Evolutionary conservation across 2,113 vertebrate genomes (phyloP).

Genomic region (Axis porcinus): DNA sequence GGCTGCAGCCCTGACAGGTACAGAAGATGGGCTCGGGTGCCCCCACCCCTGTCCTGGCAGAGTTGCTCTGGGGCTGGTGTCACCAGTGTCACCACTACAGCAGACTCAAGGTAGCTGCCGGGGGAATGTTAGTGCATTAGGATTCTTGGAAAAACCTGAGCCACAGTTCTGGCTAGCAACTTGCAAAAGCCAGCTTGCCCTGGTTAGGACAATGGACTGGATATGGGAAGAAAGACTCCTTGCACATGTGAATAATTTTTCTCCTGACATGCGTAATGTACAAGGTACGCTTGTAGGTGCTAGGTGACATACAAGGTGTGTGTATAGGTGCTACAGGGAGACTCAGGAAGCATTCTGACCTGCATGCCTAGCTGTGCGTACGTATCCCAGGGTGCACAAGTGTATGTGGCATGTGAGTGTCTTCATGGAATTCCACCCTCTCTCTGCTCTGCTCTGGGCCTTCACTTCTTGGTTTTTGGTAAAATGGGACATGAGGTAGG

Average conservation of each 20-base stretch:
- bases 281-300: background rate
- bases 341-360: background rate
- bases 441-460: background rate
- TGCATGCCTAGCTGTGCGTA: background rate
- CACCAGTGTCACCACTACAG: background rate
- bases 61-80: background rate
- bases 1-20: background rate
- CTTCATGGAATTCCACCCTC: background rate
- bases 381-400: background rate
- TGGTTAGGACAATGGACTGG: background rate
- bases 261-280: background rate
- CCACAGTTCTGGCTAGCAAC: background rate
- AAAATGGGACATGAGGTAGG: background rate
- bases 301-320: background rate
- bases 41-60: background rate
- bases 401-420: accelerated
- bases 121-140: background rate
- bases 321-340: background rate
- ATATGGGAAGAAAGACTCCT: background rate
- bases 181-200: background rate
- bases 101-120: background rate
- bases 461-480: background rate
- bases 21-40: background rate
- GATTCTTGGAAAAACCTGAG: background rate
- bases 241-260: background rate